Evolutionary conservation across 2,888 invertebrate genomes (phyloP).

Genomic region (Arge pagana): DNA sequence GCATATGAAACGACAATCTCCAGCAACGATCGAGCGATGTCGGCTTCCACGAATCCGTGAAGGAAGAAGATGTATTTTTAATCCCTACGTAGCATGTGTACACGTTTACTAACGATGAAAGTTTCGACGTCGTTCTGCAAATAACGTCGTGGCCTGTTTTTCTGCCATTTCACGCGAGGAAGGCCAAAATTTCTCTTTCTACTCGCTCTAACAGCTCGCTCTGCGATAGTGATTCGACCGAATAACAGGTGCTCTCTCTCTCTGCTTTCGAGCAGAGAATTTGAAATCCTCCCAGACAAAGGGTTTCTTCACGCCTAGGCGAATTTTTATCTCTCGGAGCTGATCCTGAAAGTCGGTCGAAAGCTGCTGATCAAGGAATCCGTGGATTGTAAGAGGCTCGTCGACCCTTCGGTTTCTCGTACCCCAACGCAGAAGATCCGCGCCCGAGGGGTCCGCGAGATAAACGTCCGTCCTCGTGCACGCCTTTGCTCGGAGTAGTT

Average conservation of each 20-base stretch:
- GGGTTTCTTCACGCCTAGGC: constrained; percentile 1
- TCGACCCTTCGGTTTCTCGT: background rate
- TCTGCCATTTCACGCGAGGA: too few species aligned
- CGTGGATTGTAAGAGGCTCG: constrained; percentile 6
- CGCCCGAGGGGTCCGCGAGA: constrained; percentile 12
- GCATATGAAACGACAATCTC: background rate
- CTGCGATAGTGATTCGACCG: too few species aligned
- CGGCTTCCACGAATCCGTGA: background rate
- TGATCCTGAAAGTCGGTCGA: background rate
- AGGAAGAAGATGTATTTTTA: too few species aligned
- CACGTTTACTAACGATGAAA: too few species aligned
- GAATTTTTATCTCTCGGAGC: constrained; percentile 1
- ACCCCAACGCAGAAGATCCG: constrained; percentile 4
- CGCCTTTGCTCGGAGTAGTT: constrained; percentile 18
- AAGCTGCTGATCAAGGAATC: constrained; percentile 17
- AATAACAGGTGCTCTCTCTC: too few species aligned
- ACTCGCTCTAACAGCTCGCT: too few species aligned
- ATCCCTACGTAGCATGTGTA: too few species aligned
- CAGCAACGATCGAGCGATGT: background rate
- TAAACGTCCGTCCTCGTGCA: background rate
- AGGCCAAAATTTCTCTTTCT: too few species aligned
- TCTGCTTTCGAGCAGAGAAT: too few species aligned
- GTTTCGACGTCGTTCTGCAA: too few species aligned
- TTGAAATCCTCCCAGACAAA: too few species aligned
- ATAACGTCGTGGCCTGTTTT: too few species aligned